A percentile compares a stretch with the other conserved stretches of the same genome.
Conservation (phyloP, 1,140 invertebrate species). For the Zaprionus kolodkinae region DNA sequence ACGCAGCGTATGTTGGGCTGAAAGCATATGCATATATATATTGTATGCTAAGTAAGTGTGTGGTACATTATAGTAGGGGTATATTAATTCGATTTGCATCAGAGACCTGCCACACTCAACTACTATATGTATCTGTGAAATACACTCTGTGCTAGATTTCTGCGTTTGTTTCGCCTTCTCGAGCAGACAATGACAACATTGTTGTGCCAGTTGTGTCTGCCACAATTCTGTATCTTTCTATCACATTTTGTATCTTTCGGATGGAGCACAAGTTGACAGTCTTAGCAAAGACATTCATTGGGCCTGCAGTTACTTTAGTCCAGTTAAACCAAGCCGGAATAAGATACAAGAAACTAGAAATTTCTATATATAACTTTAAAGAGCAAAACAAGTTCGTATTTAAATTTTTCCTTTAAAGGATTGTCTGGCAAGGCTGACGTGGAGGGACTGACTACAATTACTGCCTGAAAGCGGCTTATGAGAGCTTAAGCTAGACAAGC, state of each 20-base stretch:
- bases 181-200: conserved; percentile 38
- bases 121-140: conserved; percentile 2
- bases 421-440: conserved; percentile 18
- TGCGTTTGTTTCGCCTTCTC: neutral
- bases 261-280: neutral
- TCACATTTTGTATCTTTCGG: conserved; percentile 35
- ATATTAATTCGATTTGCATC: conserved; percentile 18
- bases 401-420: conserved; percentile 5
- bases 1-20: conserved; percentile 27
- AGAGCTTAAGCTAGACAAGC: conserved; percentile 22
- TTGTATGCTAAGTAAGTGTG: neutral
- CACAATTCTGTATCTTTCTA: conserved; percentile 36
- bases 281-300: neutral
- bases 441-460: conserved; percentile 52
- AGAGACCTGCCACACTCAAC: neutral
- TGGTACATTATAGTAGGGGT: neutral
- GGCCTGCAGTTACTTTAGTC: neutral
- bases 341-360: neutral
- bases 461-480: conserved; percentile 65
- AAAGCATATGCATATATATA: conserved; percentile 37
- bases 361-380: neutral
- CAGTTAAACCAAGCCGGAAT: neutral
- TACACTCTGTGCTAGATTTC: neutral
- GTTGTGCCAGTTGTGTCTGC: conserved; percentile 48
- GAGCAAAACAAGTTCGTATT: neutral